Conservation (phyloP, 2,113 vertebrate genomes). For the Pleuronectes platessa region DNA sequence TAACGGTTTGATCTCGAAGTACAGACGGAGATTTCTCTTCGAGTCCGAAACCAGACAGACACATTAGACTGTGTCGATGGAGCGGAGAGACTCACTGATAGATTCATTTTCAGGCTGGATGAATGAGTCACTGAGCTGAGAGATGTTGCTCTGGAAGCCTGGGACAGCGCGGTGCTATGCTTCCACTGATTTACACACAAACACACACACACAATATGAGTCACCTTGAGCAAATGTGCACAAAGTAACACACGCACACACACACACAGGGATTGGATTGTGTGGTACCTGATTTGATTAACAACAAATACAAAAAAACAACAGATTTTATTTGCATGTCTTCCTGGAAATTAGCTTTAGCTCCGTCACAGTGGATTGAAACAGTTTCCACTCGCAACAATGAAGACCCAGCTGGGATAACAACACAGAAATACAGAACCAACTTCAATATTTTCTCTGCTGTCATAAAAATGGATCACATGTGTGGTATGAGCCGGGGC, state of each 20-base stretch:
- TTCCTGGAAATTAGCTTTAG: conserved; percentile 28
- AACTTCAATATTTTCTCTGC: neutral
- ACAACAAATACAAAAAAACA: conserved; percentile 1
- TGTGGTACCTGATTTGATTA: conserved; percentile 37
- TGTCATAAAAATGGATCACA: neutral
- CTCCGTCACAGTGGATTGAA: conserved; percentile 20
- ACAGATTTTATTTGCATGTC: conserved; percentile 21
- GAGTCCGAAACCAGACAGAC: conserved; percentile 18
- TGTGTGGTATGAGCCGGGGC: neutral
- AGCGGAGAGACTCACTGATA: conserved; percentile 24
- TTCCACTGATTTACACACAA: conserved; percentile 46
- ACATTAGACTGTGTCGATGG: conserved; percentile 2
- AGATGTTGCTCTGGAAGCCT: conserved; percentile 68
- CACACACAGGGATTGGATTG: conserved; percentile 3
- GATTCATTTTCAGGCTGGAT: conserved; percentile 50
- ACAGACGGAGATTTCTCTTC: conserved; percentile 9
- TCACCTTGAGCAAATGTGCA: conserved; percentile 50
- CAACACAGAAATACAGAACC: conserved; percentile 5
- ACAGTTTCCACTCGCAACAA: conserved; percentile 2
- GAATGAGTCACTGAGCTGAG: conserved; percentile 67
- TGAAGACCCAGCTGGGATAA: conserved; percentile 15
- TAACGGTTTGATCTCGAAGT: too few relatives aligned
- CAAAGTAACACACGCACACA: conserved; percentile 18
- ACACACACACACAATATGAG: conserved; percentile 50
- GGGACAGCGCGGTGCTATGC: conserved; percentile 63